Evolutionary conservation across 2,113 vertebrate genomes (phyloP).

Genomic region (Ctenodactylus gundi): DNA sequence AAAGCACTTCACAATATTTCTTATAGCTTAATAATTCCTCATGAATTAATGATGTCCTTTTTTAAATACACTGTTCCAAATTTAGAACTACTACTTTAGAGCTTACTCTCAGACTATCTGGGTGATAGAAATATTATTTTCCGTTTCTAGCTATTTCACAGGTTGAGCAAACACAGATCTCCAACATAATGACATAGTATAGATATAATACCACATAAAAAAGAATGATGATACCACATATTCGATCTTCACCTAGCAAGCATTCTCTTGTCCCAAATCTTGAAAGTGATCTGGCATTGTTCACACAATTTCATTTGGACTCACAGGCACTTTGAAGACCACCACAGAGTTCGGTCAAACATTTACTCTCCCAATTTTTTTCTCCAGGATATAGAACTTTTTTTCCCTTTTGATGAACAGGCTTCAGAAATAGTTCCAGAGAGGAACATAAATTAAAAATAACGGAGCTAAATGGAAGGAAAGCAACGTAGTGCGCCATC

Average conservation of each 20-base stretch:
- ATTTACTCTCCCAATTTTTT: not conserved
- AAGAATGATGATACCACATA: not conserved
- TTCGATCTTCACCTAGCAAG: slow-evolving; percentile 37
- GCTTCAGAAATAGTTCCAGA: slow-evolving; percentile 26
- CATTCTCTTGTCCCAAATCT: not conserved
- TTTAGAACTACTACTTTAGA: not conserved
- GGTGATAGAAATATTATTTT: slow-evolving; percentile 44
- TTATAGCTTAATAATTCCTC: not conserved
- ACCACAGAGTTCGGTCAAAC: slow-evolving; percentile 25
- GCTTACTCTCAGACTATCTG: not conserved
- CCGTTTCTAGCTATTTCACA: not conserved
- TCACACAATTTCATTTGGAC: slow-evolving; percentile 16
- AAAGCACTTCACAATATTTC: not conserved
- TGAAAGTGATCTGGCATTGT: slow-evolving; percentile 19
- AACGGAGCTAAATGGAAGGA: not conserved
- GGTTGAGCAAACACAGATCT: slow-evolving; percentile 16
- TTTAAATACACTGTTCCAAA: not conserved
- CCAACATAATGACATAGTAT: not conserved
- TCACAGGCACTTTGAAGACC: not conserved
- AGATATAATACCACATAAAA: slow-evolving; percentile 4
- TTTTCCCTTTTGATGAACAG: slow-evolving; percentile 5
- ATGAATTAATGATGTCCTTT: not conserved
- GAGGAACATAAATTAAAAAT: not conserved
- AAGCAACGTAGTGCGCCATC: not conserved
- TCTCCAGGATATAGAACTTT: not conserved